A percentile compares a stretch with the other conserved stretches of the same genome.
Conservation (phyloP, 2,113 vertebrate genomes). For the Callospermophilus lateralis region DNA sequence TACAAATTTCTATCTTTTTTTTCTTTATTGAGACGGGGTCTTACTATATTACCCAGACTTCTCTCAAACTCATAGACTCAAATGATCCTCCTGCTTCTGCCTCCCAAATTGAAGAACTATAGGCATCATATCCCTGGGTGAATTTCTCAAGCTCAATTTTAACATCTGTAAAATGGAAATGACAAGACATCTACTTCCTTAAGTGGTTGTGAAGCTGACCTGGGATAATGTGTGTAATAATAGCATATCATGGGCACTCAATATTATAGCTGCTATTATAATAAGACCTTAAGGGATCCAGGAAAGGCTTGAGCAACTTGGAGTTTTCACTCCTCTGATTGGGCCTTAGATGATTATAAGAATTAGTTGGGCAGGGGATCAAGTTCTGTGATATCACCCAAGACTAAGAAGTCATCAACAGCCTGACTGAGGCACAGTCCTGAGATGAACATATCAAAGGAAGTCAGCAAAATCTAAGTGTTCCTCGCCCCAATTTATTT, state of each 20-base stretch:
- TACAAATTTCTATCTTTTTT: not conserved
- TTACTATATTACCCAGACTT: not conserved
- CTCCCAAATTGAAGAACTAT: not conserved
- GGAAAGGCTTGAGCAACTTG: constrained; percentile 6
- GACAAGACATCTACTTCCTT: constrained; percentile 2
- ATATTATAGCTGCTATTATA: not conserved
- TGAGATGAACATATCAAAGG: not conserved
- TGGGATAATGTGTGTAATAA: not conserved
- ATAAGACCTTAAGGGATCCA: not conserved
- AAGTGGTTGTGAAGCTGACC: not conserved
- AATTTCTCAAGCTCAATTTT: constrained; percentile 31
- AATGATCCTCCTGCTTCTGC: not conserved
- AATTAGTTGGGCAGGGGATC: not conserved
- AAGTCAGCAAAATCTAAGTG: not conserved
- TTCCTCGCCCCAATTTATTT: not conserved
- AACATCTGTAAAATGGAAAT: constrained; percentile 6
- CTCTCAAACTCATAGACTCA: not conserved
- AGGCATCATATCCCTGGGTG: not conserved
- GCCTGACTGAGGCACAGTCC: not conserved
- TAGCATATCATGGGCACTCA: not conserved
- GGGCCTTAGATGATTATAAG: not conserved
- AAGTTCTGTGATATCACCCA: not conserved
- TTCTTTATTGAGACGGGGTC: not conserved
- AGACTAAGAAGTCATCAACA: not conserved
- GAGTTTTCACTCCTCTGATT: not conserved